Conservation (phyloP, 2,888 invertebrate genomes). For the Cerceris ruficornis region DNA sequence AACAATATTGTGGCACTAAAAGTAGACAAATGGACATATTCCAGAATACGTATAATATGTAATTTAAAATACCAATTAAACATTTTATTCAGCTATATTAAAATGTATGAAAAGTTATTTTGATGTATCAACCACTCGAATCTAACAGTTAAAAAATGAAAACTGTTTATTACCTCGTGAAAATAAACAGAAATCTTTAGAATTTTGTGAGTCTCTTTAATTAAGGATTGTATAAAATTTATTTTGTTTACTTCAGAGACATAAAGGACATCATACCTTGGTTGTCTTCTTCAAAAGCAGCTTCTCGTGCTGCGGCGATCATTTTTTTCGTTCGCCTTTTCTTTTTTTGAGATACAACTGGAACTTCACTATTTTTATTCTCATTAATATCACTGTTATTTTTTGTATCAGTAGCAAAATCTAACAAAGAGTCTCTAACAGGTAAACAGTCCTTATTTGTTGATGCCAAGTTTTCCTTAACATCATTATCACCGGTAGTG, state of each 20-base stretch:
- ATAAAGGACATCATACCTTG: constrained; percentile 56
- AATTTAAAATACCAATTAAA: neutral
- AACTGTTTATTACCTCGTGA: neutral
- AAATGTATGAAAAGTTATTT: neutral
- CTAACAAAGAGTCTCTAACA: constrained; percentile 10
- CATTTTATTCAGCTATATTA: neutral
- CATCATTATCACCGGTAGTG: constrained; percentile 3
- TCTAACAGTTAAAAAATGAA: too few relatives aligned
- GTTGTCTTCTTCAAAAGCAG: constrained; percentile 38
- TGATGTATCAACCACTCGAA: too few relatives aligned
- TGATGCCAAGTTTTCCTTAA: constrained; percentile 11
- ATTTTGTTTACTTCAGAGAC: constrained; percentile 6
- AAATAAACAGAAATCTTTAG: neutral
- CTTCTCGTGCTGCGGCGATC: constrained; percentile 24
- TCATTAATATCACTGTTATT: constrained; percentile 20
- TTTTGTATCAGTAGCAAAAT: constrained; percentile 20
- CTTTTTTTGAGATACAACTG: constrained; percentile 31
- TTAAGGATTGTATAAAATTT: neutral
- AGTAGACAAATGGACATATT: neutral
- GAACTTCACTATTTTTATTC: constrained; percentile 22
- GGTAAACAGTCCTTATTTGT: constrained; percentile 29
- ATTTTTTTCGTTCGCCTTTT: constrained; percentile 50
- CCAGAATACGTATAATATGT: neutral
- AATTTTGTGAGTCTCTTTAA: neutral
- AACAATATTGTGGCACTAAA: neutral